A percentile compares a stretch with the other conserved stretches of the same genome.
phyloP scores from a whole-genome alignment of 2,888 invertebrate species.

The Nemurella pictetii region DNA sequence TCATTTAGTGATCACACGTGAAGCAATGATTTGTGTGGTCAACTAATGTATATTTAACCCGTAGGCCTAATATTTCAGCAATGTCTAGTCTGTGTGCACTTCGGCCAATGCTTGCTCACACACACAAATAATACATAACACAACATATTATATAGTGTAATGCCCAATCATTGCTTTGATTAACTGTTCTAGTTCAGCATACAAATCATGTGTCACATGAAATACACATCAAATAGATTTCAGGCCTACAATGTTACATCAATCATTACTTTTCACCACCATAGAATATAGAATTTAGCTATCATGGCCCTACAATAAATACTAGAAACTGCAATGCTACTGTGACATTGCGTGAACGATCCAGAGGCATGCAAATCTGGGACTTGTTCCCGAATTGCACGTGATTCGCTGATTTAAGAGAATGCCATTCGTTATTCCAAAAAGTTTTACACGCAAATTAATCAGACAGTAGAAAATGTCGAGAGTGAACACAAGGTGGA shows the following conservation, averaged over 20 bases:
- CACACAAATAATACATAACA: background rate
- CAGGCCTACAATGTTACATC: background rate
- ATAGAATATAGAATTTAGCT: background rate
- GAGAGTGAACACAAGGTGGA: background rate
- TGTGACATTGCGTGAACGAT: background rate
- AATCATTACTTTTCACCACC: background rate
- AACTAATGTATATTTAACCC: background rate
- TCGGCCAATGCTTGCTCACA: background rate
- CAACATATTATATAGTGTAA: background rate
- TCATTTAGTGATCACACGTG: background rate
- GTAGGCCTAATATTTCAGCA: background rate
- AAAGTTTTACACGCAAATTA: background rate
- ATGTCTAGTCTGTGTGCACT: background rate
- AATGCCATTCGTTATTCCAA: background rate
- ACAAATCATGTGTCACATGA: conserved; percentile 6
- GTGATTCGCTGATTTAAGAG: background rate
- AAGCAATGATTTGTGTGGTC: background rate
- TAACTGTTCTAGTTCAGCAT: background rate
- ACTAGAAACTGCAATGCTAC: background rate
- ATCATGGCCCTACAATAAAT: background rate
- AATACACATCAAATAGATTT: background rate
- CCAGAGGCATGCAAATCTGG: background rate
- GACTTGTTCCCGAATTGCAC: background rate
- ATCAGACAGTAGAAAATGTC: background rate
- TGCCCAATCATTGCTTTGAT: background rate